Evolutionary conservation across 2,797 vertebrate species (phyloP), one percentile per base, ranked within the genome.

Genomic region (Buphagus erythrorhynchus): DNA sequence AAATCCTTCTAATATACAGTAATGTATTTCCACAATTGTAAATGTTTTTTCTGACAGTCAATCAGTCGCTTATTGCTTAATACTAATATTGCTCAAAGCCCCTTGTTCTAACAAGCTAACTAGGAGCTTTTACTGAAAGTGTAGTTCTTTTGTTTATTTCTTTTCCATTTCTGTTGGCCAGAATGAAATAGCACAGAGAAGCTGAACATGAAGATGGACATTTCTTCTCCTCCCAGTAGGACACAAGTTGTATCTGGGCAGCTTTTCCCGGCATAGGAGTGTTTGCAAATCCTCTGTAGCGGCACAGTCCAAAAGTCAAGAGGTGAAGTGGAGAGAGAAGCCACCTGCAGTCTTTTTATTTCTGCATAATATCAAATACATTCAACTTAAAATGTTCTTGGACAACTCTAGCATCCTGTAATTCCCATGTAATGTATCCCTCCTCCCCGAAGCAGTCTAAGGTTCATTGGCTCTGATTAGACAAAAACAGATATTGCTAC

Each of bases 271-370:
- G 67, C 80, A 85, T 5, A 92, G 92, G 69, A 94, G 58, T 83
- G 91, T 91, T 77, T 95, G 90, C 97, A 97, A 92, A 97, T 78
- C 84, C 81, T 96, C 96, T 87, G 81, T 36, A 87, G 97, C 74
- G 9, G 33, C 89, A 71, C 67, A 91, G 95, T 93, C 94, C 91
- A 93, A 85, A 93, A 96, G 93, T 87, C 92, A 97, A 73, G 86
- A 92, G 90, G 92, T 61, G 71, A 97, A 97, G 88, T 33, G 33
- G 78, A 95, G 94, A 96, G 84, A 96, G 82, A 80, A 97, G 87
- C 95, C 97, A 97, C 97, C 97, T 98, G 96, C 93, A 86, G 96
- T 49, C 87, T 97, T 96, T 96, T 96, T 97, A 91, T 97, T 95
- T 96, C 95, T 97, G 93, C 93, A 92, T 96, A 94, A 96, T 97